Conservation (phyloP, 2,797 vertebrate species). For the Remorina albescens region DNA sequence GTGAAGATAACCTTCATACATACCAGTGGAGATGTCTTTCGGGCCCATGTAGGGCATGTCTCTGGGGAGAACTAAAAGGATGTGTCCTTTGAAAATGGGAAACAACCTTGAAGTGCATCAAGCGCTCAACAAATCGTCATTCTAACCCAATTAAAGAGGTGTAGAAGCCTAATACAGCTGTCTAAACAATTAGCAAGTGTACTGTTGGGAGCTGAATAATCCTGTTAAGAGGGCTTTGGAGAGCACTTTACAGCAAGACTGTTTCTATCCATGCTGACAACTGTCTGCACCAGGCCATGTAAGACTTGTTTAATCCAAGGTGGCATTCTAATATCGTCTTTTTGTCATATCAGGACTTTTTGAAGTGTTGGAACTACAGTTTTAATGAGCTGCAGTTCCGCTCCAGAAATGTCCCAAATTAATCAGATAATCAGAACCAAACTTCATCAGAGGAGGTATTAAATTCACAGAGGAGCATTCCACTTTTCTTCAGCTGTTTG, state of each 20-base stretch:
- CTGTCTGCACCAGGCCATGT: slow-evolving; percentile 52
- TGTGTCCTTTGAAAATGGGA: slow-evolving; percentile 43
- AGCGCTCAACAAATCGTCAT: slow-evolving; percentile 61
- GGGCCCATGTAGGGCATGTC: neutral
- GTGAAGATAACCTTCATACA: neutral
- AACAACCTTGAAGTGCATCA: slow-evolving; percentile 69
- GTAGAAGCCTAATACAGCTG: slow-evolving; percentile 58
- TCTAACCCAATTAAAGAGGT: slow-evolving; percentile 71
- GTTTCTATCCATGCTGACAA: slow-evolving; percentile 50
- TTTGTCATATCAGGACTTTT: neutral
- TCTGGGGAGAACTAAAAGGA: slow-evolving; percentile 24
- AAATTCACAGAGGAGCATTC: slow-evolving; percentile 31
- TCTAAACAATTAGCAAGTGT: slow-evolving; percentile 72
- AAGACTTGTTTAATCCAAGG: slow-evolving; percentile 60
- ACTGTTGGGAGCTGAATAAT: slow-evolving; percentile 69
- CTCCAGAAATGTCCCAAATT: slow-evolving; percentile 26
- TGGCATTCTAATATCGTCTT: slow-evolving; percentile 48
- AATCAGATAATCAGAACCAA: slow-evolving; percentile 13
- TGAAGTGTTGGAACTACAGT: slow-evolving; percentile 1
- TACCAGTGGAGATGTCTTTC: neutral
- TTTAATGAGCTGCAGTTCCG: slow-evolving; percentile 16
- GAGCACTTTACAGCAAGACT: slow-evolving; percentile 45
- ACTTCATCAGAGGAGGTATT: slow-evolving; percentile 18
- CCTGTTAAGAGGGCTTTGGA: slow-evolving; percentile 59
- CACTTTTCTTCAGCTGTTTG: slow-evolving; percentile 26